Percentiles rank a stretch among this genome's conserved stretches.
Conservation (phyloP, 2,113 vertebrate species). For the Menidia beryllina region DNA sequence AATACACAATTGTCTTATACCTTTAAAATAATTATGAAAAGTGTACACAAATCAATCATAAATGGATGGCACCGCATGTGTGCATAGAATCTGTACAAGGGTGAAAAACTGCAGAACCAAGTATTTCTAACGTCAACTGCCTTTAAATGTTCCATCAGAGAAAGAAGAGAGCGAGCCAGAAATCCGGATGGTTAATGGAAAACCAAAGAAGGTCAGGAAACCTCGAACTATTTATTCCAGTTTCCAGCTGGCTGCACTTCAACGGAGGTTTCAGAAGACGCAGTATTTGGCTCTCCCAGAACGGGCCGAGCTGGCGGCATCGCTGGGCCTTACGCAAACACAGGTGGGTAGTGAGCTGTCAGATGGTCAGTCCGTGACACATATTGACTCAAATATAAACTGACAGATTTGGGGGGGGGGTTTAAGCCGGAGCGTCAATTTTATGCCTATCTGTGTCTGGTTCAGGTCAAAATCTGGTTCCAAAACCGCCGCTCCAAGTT, state of each 20-base stretch:
- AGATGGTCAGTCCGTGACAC: slow-evolving; percentile 16
- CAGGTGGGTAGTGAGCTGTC: slow-evolving; percentile 83
- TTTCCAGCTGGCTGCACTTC: slow-evolving; percentile 96
- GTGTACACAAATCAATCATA: background rate
- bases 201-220: slow-evolving; percentile 98
- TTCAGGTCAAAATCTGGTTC: slow-evolving; percentile 96
- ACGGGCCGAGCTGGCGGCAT: slow-evolving; percentile 95
- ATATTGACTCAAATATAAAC: background rate
- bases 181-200: slow-evolving; percentile 97
- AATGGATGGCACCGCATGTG: background rate
- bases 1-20: background rate
- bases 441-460: slow-evolving; percentile 38
- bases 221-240: slow-evolving; percentile 98
- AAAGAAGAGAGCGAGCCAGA: slow-evolving; percentile 97
- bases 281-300: slow-evolving; percentile 97
- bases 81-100: background rate
- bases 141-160: slow-evolving; percentile 80
- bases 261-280: slow-evolving; percentile 96
- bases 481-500: slow-evolving; percentile 96
- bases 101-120: background rate
- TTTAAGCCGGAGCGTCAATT: slow-evolving; percentile 4
- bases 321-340: slow-evolving; percentile 95
- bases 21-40: background rate
- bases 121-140: slow-evolving; percentile 6
- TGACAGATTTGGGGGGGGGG: background rate